phyloP scores from a whole-genome alignment of 2,797 vertebrate genomes.

The Merluccius polli region DNA sequence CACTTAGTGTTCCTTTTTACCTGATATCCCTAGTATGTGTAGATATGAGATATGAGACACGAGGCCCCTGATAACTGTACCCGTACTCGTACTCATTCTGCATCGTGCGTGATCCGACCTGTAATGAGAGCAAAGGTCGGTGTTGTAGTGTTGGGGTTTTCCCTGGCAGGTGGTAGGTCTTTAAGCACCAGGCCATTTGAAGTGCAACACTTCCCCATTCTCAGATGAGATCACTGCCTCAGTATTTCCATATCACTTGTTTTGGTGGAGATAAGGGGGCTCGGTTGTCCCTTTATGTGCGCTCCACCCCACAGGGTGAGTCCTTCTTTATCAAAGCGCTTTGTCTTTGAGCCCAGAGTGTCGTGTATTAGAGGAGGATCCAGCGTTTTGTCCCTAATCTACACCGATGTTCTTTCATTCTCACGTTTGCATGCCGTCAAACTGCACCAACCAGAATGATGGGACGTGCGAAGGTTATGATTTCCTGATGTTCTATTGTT shows the following conservation, averaged over 20 bases:
- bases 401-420: not conserved
- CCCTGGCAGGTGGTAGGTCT: not conserved
- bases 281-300: not conserved
- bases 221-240: constrained; percentile 53
- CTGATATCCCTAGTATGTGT: not conserved
- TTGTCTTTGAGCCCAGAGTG: not conserved
- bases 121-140: too few species aligned
- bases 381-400: not conserved
- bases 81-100: too few species aligned
- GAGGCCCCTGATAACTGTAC: too few species aligned
- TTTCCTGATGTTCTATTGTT: too few species aligned
- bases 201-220: constrained; percentile 55
- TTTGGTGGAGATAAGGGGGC: constrained; percentile 55
- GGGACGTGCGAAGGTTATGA: not conserved
- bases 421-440: not conserved
- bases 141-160: too few species aligned
- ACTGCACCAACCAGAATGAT: not conserved
- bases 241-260: constrained; percentile 54
- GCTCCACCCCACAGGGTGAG: not conserved
- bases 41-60: too few species aligned
- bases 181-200: constrained; percentile 64
- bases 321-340: constrained; percentile 22
- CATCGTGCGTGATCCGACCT: too few species aligned
- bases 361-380: too few species aligned
- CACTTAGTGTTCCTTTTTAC: not conserved